A percentile compares a stretch with the other conserved stretches of the same genome.
phyloP scores from a whole-genome alignment of 2,113 vertebrate species.

The Centropus unirufus region DNA sequence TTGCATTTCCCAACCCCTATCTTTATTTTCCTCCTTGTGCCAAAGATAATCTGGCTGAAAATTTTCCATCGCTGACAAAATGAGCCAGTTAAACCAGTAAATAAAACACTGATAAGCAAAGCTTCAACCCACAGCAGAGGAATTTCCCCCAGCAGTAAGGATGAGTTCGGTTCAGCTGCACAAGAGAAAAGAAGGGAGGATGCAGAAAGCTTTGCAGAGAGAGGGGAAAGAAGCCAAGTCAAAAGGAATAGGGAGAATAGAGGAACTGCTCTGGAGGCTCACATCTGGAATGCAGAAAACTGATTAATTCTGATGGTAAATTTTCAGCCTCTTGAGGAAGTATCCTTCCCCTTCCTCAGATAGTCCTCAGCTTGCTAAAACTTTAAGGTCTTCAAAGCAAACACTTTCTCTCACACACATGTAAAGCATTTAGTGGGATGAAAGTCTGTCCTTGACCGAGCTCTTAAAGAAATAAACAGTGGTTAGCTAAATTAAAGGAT shows the following conservation, averaged over 20 bases:
- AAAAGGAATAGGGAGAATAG: background rate
- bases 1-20: background rate
- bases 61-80: background rate
- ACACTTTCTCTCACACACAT: background rate
- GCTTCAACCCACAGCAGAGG: background rate
- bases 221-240: background rate
- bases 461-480: background rate
- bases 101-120: background rate
- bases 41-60: background rate
- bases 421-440: background rate
- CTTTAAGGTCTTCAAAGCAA: background rate
- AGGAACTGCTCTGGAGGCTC: background rate
- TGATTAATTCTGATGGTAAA: background rate
- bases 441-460: background rate
- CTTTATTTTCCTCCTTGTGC: background rate
- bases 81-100: accelerated
- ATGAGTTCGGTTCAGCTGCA: background rate
- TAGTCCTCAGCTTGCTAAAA: background rate
- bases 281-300: background rate
- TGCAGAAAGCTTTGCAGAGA: background rate
- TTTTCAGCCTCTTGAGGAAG: background rate
- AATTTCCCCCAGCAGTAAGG: accelerated
- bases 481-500: background rate
- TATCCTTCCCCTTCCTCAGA: background rate
- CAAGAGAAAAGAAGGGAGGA: background rate